Percentiles rank a stretch among this genome's conserved stretches.
phyloP scores from a whole-genome alignment of 2,797 vertebrate species.

The Oophaga sylvatica region DNA sequence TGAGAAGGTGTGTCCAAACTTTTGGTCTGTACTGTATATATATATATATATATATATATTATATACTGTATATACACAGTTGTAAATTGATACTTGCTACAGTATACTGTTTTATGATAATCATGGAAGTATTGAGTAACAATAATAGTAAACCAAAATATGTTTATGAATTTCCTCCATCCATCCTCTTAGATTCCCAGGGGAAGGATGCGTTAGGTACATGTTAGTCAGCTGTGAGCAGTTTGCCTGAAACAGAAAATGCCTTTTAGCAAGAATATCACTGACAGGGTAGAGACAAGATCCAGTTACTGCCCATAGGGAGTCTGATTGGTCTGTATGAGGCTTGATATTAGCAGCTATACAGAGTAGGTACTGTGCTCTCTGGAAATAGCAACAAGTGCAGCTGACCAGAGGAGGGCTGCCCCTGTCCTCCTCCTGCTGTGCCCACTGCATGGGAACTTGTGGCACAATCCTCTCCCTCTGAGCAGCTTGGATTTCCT shows the following conservation, averaged over 20 bases:
- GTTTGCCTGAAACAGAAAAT: conserved; percentile 35
- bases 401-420: conserved; percentile 35
- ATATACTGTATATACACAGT: too few relatives aligned
- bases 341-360: not conserved
- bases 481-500: conserved; percentile 3
- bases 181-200: not conserved
- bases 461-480: not conserved
- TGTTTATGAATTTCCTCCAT: not conserved
- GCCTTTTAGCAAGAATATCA: conserved; percentile 46
- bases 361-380: not conserved
- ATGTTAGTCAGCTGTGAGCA: conserved; percentile 3
- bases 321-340: conserved; percentile 54
- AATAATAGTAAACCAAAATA: too few relatives aligned
- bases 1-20: too few relatives aligned
- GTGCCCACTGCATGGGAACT: conserved; percentile 37
- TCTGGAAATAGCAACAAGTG: conserved; percentile 62
- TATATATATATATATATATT: too few relatives aligned
- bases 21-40: too few relatives aligned
- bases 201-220: not conserved
- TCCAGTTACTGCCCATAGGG: conserved; percentile 61
- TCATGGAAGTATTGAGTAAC: too few relatives aligned
- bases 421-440: conserved; percentile 22
- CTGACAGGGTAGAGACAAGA: conserved; percentile 51
- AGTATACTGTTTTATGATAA: too few relatives aligned
- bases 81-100: too few relatives aligned